Conservation (phyloP, 2,888 invertebrate species). For the Perizoma flavofasciatum region DNA sequence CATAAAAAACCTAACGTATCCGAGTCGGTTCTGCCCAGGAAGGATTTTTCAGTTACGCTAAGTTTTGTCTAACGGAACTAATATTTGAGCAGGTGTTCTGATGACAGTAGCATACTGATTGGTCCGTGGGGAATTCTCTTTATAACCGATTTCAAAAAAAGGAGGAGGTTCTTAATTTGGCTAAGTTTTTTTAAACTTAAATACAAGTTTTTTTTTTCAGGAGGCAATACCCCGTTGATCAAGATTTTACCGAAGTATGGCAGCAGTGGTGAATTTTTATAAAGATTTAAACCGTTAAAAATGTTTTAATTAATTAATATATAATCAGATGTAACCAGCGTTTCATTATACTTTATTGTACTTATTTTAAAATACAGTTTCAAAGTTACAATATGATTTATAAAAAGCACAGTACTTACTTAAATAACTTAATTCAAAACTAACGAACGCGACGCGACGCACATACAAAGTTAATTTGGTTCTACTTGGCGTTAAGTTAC, state of each 20-base stretch:
- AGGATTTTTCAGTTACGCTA: too few relatives aligned
- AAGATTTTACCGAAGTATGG: constrained; percentile 76
- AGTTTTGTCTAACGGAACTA: too few relatives aligned
- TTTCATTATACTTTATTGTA: constrained; percentile 3
- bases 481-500: too few relatives aligned
- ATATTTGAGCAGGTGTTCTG: too few relatives aligned
- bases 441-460: not conserved
- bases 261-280: constrained; percentile 62
- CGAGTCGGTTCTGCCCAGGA: too few relatives aligned
- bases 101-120: too few relatives aligned
- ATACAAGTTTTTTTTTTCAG: constrained; percentile 50
- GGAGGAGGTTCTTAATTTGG: too few relatives aligned
- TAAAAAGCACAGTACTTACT: constrained; percentile 1
- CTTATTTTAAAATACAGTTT: not conserved
- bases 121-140: too few relatives aligned
- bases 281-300: not conserved
- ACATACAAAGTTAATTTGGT: too few relatives aligned
- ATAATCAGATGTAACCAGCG: constrained; percentile 14
- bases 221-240: constrained; percentile 65
- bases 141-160: too few relatives aligned
- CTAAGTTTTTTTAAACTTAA: too few relatives aligned
- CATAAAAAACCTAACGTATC: too few relatives aligned
- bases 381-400: not conserved
- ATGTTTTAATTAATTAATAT: constrained; percentile 5
- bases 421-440: constrained; percentile 3